Conservation (phyloP, 1,140 invertebrate species). For the Plodia interpunctella region DNA sequence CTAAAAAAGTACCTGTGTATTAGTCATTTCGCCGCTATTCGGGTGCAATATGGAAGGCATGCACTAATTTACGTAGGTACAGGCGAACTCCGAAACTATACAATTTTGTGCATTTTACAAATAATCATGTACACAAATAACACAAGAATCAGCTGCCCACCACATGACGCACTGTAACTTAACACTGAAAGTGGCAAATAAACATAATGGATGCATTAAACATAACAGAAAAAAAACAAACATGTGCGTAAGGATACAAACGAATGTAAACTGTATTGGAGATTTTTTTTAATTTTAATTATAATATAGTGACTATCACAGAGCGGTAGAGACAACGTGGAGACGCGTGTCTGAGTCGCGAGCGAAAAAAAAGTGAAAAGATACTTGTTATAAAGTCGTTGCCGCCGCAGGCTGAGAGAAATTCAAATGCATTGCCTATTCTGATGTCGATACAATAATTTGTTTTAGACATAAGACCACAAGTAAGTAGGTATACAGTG, state of each 20-base stretch:
- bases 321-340: slow-evolving; percentile 23
- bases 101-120: slow-evolving; percentile 66
- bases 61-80: slow-evolving; percentile 57
- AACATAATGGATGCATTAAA: slow-evolving; percentile 58
- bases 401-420: slow-evolving; percentile 56
- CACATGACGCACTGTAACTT: slow-evolving; percentile 68
- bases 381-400: slow-evolving; percentile 37
- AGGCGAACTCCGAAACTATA: slow-evolving; percentile 63
- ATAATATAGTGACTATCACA: slow-evolving; percentile 47
- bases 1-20: slow-evolving; percentile 67
- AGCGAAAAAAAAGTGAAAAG: slow-evolving; percentile 74
- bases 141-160: slow-evolving; percentile 59
- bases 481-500: not conserved
- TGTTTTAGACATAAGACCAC: not conserved
- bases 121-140: slow-evolving; percentile 60
- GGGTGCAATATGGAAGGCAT: slow-evolving; percentile 64
- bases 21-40: slow-evolving; percentile 67
- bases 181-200: slow-evolving; percentile 68
- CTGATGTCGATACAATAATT: slow-evolving; percentile 20
- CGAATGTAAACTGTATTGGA: slow-evolving; percentile 21
- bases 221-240: slow-evolving; percentile 38
- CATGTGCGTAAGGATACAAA: slow-evolving; percentile 37
- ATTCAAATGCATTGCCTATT: slow-evolving; percentile 38
- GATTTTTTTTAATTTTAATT: slow-evolving; percentile 28
- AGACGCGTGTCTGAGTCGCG: slow-evolving; percentile 50